Conservation (phyloP, 2,888 invertebrate species). For the Magallana nippona region DNA sequence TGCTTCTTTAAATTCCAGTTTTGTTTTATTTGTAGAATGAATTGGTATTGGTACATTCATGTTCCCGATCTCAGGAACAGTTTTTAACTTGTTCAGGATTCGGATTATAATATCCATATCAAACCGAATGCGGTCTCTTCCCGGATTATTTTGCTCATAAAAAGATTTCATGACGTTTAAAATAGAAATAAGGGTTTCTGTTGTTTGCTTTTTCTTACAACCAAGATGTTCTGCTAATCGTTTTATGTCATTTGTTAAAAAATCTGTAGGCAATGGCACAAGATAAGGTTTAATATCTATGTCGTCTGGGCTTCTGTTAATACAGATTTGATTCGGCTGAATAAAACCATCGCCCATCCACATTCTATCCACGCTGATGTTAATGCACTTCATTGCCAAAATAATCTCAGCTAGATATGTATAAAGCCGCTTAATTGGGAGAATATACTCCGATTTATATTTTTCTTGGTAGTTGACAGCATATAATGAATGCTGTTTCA, state of each 20-base stretch:
- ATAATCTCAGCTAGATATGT: constrained; percentile 16
- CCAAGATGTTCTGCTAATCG: constrained; percentile 46
- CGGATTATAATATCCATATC: constrained; percentile 52
- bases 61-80: constrained; percentile 10
- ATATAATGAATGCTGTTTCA: constrained; percentile 48
- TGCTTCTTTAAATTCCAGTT: constrained; percentile 39
- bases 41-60: constrained; percentile 45
- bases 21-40: constrained; percentile 37
- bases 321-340: constrained; percentile 38
- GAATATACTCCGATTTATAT: constrained; percentile 45
- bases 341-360: constrained; percentile 58
- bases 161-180: constrained; percentile 45
- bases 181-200: constrained; percentile 43
- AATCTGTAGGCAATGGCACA: constrained; percentile 51
- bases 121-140: constrained; percentile 2
- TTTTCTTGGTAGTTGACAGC: constrained; percentile 38
- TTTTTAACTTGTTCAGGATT: constrained; percentile 50
- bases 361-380: constrained; percentile 35
- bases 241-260: constrained; percentile 34
- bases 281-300: constrained; percentile 53
- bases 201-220: constrained; percentile 48
- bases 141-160: background rate
- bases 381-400: background rate
- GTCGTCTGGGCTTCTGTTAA: constrained; percentile 38
- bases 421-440: constrained; percentile 48